Base-by-base conservation (phyloP, 2,888 invertebrate species). In the Galeopsomyia nigrocyanea region DNA sequence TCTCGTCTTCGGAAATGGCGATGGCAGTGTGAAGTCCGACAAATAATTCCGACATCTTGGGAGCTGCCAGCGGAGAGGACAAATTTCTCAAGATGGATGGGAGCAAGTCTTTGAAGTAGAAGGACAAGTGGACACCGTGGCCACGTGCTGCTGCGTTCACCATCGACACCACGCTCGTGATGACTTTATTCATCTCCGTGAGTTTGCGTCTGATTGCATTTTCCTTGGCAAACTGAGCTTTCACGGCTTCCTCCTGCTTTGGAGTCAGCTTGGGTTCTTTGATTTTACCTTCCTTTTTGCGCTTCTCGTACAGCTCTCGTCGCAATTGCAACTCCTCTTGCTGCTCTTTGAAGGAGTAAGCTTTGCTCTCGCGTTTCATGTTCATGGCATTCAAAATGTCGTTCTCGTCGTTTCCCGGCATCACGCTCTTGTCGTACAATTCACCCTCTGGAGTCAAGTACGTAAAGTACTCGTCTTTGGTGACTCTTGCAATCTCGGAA, bases 331-430 rank as follows among this genome's bases (percentile, higher is more conserved):
- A 86, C 85, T 99, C 99, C 82, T 98, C 98, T 82, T 97, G 89
- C 85, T 99, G 99, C 75, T 99, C 99, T 83, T 97, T 96, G 86
- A 96, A 98, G 75, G 97, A 96, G 86, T 99, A 99, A 1, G 93
- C 95, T 87, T 98, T 98, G 86, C 96, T 98, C 86, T 99, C 99
- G 17, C 98, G 90, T 86, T 96, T 97, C 85, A 98, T 90, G 80
- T 98, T 97, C 89, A 91, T 92, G 62, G 87, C 86, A 74, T 86
- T 87, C 17, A 86, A 78, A 64, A 86, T 85, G 63, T 87, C 87
- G 71, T 87, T 87, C 68, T 88, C 88, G 71, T 88, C 88, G 73
- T 86, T 87, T n/a, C 88, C 90, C 19, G 93, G 93, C 64, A 95
- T 87, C 0, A 94, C 92, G 78, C 92, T 92, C 87, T 95, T 97